Percentiles rank a stretch among this genome's conserved stretches.
These are phyloP conservation scores for Machimus atricapillus DNA, from an alignment of 2,888 invertebrate genomes.

Conservation along the genomic window DNA sequence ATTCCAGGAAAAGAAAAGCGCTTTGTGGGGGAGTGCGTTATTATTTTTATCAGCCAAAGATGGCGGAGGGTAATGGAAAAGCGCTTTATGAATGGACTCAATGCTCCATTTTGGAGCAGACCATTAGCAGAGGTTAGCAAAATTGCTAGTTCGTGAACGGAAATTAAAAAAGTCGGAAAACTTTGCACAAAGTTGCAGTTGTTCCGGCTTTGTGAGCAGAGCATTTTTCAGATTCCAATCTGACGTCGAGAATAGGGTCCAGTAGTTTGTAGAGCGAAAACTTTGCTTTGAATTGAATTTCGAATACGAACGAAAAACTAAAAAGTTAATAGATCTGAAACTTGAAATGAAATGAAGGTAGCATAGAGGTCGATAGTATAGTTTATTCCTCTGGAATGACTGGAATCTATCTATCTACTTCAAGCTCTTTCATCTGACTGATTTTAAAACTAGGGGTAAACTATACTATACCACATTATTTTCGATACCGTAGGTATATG, in stretches of 20 bases:
- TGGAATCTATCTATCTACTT: neutral
- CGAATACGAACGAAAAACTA: neutral
- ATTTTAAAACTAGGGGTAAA: no score
- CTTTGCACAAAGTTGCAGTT: neutral
- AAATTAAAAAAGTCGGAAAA: neutral
- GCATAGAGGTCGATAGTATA: no score
- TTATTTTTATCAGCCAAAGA: neutral
- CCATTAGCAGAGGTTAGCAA: neutral
- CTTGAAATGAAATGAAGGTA: neutral
- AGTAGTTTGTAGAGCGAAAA: neutral
- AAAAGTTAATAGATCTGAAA: neutral
- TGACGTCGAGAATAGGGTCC: neutral
- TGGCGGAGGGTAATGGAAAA: neutral
- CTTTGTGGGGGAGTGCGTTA: slow-evolving; percentile 1
- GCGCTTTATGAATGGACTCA: neutral
- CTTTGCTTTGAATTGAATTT: neutral
- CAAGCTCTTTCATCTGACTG: no score
- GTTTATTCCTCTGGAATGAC: neutral
- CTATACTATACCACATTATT: no score
- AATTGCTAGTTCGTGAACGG: neutral
- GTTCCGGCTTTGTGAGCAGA: neutral
- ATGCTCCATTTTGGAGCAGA: neutral
- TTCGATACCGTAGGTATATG: no score
- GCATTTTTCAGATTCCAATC: neutral
- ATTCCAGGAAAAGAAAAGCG: neutral